Percentiles rank a stretch among this genome's conserved stretches.
Conservation (phyloP, 1,140 invertebrate species). For the Goniozus legneri region DNA sequence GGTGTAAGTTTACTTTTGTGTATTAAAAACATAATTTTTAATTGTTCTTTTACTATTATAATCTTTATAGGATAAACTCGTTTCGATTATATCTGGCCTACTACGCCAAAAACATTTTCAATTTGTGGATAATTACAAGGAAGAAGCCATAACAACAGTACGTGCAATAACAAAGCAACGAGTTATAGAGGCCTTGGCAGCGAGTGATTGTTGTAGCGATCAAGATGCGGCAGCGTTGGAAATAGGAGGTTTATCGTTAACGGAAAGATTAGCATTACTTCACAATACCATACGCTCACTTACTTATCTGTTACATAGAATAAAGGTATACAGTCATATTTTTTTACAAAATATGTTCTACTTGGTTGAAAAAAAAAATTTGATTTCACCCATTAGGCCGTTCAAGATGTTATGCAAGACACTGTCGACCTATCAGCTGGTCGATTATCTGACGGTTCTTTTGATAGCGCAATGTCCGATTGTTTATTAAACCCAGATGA, state of each 20-base stretch:
- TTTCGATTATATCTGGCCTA: constrained; percentile 86
- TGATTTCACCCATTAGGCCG: constrained; percentile 48
- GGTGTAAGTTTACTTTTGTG: constrained; percentile 37
- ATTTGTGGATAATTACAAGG: constrained; percentile 85
- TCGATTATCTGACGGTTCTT: constrained; percentile 35
- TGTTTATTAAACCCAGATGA: constrained; percentile 70
- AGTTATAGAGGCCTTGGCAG: constrained; percentile 74
- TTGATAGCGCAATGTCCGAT: constrained; percentile 54
- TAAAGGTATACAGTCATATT: constrained; percentile 55
- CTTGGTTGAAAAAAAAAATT: constrained; percentile 4
- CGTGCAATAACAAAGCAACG: constrained; percentile 87
- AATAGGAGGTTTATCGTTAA: constrained; percentile 59
- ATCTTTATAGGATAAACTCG: constrained; percentile 72
- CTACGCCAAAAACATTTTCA: constrained; percentile 80
- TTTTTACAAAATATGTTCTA: background rate
- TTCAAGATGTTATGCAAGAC: constrained; percentile 71
- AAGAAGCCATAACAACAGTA: constrained; percentile 85
- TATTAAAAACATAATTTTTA: constrained; percentile 22
- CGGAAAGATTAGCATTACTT: constrained; percentile 78
- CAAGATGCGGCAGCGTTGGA: constrained; percentile 51
- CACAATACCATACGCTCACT: constrained; percentile 65
- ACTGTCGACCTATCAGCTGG: constrained; percentile 62
- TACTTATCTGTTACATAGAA: constrained; percentile 57
- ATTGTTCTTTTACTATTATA: constrained; percentile 26
- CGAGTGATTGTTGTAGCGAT: constrained; percentile 59